Percentiles rank a stretch among this genome's conserved stretches.
Evolutionary conservation across 2,113 vertebrate species (phyloP).

Genomic region (Grammomys surdaster): DNA sequence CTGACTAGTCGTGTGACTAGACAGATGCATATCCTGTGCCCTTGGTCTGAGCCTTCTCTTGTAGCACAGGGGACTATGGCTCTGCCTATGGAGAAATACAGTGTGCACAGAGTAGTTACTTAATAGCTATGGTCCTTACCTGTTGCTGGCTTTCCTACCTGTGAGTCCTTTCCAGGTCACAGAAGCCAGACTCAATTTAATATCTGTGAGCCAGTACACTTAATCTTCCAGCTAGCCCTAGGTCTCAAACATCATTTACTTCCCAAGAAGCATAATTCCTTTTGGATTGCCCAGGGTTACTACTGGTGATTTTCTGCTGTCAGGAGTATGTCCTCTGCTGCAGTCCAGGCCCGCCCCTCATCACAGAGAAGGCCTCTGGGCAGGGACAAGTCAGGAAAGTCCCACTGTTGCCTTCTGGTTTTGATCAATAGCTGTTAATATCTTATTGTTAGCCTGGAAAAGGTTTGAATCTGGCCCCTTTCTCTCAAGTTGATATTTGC

Average conservation of each 20-base stretch:
- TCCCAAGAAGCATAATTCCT: conserved; percentile 10
- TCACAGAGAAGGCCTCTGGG: background rate
- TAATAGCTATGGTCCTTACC: background rate
- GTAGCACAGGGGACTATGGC: background rate
- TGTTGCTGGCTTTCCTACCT: background rate
- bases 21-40: background rate
- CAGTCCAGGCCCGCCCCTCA: background rate
- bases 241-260: conserved; percentile 42
- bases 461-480: background rate
- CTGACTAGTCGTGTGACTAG: background rate
- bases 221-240: conserved; percentile 19
- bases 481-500: background rate
- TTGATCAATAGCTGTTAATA: background rate
- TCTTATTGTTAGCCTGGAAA: background rate
- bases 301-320: background rate
- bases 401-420: background rate
- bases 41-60: background rate
- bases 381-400: background rate
- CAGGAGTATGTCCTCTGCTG: background rate
- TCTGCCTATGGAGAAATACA: background rate
- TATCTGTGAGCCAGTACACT: background rate
- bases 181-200: conserved; percentile 1
- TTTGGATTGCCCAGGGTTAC: background rate
- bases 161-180: background rate
- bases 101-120: background rate